These are phyloP conservation scores for Zaprionus africanus DNA, from an alignment of 1,140 invertebrate genomes.

Conservation along the genomic window DNA sequence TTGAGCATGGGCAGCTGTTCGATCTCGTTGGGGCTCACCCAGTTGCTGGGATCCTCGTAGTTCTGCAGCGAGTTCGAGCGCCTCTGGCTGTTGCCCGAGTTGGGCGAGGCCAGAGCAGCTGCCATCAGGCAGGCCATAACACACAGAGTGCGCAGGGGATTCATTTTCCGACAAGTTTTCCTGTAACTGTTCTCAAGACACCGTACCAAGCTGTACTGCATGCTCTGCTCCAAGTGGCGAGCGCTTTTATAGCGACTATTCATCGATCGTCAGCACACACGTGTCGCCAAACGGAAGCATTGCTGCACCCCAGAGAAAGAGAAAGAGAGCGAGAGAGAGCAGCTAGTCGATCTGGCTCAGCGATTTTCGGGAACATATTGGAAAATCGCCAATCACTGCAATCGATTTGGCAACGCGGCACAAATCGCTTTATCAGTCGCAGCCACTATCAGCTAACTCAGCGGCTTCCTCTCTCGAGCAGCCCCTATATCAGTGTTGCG, in stretches of 20 bases:
- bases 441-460: neutral
- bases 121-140: slow-evolving; percentile 67
- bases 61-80: slow-evolving; percentile 52
- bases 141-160: slow-evolving; percentile 67
- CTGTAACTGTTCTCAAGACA: slow-evolving; percentile 39
- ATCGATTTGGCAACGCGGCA: slow-evolving; percentile 21
- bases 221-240: neutral
- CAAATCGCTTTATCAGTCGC: slow-evolving; percentile 45
- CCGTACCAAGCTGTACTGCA: slow-evolving; percentile 63
- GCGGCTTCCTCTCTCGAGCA: neutral
- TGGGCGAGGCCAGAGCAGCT: slow-evolving; percentile 35
- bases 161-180: slow-evolving; percentile 50
- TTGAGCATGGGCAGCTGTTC: slow-evolving; percentile 67
- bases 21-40: slow-evolving; percentile 62
- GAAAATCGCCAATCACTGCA: slow-evolving; percentile 20
- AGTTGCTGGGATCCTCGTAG: slow-evolving; percentile 67
- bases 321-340: neutral
- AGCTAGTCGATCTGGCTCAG: slow-evolving; percentile 37
- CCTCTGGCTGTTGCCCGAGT: slow-evolving; percentile 21
- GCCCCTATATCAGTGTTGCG: neutral
- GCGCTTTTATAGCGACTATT: slow-evolving; percentile 53
- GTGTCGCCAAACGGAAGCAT: slow-evolving; percentile 39
- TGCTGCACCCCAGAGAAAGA: too few relatives aligned
- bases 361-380: slow-evolving; percentile 28
- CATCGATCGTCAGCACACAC: slow-evolving; percentile 33